phyloP scores from a whole-genome alignment of 1,140 invertebrate species.

The Andrena cerasifolii region DNA sequence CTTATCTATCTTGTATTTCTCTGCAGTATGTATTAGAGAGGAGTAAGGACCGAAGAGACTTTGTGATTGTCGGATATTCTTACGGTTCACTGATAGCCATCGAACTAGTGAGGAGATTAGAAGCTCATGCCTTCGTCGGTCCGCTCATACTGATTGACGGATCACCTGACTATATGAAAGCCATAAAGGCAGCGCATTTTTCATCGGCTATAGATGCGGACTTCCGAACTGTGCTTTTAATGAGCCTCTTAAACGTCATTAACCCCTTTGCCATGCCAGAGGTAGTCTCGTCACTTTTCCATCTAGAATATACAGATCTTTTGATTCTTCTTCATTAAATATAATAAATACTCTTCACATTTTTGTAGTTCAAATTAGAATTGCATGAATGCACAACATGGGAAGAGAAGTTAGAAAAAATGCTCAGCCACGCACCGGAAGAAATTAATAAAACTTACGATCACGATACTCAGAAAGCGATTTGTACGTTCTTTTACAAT shows the following conservation, averaged over 20 bases:
- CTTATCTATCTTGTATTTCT: background rate
- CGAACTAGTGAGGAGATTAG: slow-evolving; percentile 76
- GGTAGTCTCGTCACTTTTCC: slow-evolving; percentile 61
- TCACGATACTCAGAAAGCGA: slow-evolving; percentile 72
- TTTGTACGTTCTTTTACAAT: slow-evolving; percentile 82
- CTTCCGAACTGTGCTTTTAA: slow-evolving; percentile 69
- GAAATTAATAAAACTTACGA: too few species aligned
- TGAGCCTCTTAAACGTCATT: slow-evolving; percentile 69
- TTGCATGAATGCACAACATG: too few species aligned
- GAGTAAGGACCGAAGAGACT: slow-evolving; percentile 73
- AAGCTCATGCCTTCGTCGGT: slow-evolving; percentile 73
- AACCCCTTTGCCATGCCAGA: slow-evolving; percentile 51
- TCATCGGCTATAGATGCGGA: slow-evolving; percentile 56
- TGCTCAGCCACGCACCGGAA: too few species aligned
- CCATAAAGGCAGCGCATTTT: slow-evolving; percentile 64
- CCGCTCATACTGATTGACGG: slow-evolving; percentile 79
- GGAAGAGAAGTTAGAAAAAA: too few species aligned
- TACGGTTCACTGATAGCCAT: slow-evolving; percentile 78
- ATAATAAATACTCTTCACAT: too few species aligned
- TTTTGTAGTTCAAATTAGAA: too few species aligned
- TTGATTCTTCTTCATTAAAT: too few species aligned
- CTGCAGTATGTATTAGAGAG: slow-evolving; percentile 72
- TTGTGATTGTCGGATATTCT: slow-evolving; percentile 78
- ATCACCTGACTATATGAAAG: slow-evolving; percentile 76
- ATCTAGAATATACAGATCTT: too few species aligned